Conservation (phyloP, 2,888 invertebrate genomes). For the Cistogaster globosa region DNA sequence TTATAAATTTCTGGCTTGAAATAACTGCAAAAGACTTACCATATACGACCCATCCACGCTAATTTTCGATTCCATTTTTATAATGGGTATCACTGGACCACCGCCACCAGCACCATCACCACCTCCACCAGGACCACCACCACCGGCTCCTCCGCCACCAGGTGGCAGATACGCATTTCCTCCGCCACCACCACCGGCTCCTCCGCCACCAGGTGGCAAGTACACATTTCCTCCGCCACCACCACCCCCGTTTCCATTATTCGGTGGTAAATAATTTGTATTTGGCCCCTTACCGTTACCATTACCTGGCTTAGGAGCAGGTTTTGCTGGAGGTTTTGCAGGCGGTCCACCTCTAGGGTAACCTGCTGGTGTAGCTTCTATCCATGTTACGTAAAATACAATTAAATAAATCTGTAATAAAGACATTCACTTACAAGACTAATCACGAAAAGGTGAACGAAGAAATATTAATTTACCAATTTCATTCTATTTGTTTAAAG, state of each 20-base stretch:
- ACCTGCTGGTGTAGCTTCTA: constrained; percentile 75
- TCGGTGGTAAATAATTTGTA: constrained; percentile 51
- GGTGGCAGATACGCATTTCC: constrained; percentile 75
- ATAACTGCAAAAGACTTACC: constrained; percentile 72
- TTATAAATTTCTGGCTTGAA: no score
- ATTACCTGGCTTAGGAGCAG: constrained; percentile 44
- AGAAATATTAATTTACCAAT: constrained; percentile 42
- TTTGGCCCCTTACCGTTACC: constrained; percentile 4
- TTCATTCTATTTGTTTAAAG: constrained; percentile 36
- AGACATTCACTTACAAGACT: background rate
- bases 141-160: constrained; percentile 48
- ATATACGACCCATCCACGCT: constrained; percentile 81
- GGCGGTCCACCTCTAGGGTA: constrained; percentile 74
- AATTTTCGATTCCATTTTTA: constrained; percentile 80
- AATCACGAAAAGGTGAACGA: background rate
- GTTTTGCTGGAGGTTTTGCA: constrained; percentile 60
- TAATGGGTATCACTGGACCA: constrained; percentile 79
- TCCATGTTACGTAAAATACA: constrained; percentile 57
- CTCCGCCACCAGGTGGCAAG: constrained; percentile 71
- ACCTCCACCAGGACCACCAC: constrained; percentile 63
- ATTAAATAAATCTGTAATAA: constrained; percentile 52
- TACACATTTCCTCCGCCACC: constrained; percentile 73
- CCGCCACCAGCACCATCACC: constrained; percentile 72
- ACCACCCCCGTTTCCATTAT: constrained; percentile 60
- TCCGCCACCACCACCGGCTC: constrained; percentile 55